A percentile compares a stretch with the other conserved stretches of the same genome.
Conservation (phyloP, 2,888 invertebrate genomes). For the Apeira syringaria region DNA sequence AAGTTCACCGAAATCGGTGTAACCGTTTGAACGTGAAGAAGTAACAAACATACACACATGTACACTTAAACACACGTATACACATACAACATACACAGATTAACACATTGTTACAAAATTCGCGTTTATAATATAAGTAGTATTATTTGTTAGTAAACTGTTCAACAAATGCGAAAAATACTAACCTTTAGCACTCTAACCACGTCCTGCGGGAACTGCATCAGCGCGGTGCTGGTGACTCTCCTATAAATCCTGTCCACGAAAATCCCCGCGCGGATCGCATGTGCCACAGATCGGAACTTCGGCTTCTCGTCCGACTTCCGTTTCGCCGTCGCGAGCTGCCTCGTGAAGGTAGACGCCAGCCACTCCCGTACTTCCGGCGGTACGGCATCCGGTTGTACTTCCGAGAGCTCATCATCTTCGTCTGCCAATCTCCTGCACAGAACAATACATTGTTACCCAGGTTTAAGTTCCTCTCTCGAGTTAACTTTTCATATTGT, state of each 20-base stretch:
- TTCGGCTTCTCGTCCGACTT: conserved; percentile 92
- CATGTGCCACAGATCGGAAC: conserved; percentile 97
- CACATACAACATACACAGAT: too few species aligned
- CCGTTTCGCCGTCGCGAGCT: conserved; percentile 90
- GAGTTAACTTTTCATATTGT: conserved; percentile 6
- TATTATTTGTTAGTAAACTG: too few species aligned
- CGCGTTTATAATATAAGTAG: too few species aligned
- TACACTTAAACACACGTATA: too few species aligned
- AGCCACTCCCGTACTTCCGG: conserved; percentile 98
- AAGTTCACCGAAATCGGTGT: too few species aligned
- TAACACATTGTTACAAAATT: too few species aligned
- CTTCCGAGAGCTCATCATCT: conserved; percentile 97
- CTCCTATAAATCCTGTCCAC: conserved; percentile 96
- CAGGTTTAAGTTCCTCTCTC: conserved; percentile 21
- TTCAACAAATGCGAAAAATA: too few species aligned
- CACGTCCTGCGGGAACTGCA: conserved; percentile 95
- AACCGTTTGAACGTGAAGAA: too few species aligned
- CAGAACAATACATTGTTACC: conserved; percentile 39
- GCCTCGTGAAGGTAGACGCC: conserved; percentile 97
- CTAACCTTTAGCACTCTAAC: conserved; percentile 93
- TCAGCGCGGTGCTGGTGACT: conserved; percentile 89
- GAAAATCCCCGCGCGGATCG: conserved; percentile 97
- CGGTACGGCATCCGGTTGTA: conserved; percentile 97
- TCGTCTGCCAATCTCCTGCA: conserved; percentile 92
- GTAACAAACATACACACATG: too few species aligned